These are phyloP conservation scores for Ceratosolen fusciceps DNA, from an alignment of 1,140 invertebrate species.

Conservation along the genomic window DNA sequence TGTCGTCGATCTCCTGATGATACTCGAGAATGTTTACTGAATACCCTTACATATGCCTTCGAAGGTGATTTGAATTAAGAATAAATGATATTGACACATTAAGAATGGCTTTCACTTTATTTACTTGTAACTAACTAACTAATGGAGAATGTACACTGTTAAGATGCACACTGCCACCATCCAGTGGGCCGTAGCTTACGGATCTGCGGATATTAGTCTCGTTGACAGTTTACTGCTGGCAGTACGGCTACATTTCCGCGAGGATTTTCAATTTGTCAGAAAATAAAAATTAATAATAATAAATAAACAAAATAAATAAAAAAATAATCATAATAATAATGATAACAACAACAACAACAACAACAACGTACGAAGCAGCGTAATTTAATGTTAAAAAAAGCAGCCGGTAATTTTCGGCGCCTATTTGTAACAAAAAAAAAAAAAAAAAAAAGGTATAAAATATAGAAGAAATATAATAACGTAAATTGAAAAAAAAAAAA, in stretches of 20 bases:
- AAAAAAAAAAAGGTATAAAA: slow-evolving; percentile 22
- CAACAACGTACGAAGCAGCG: too few species aligned
- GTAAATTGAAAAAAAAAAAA: not conserved
- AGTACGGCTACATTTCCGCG: not conserved
- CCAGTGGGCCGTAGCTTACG: not conserved
- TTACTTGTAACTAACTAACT: slow-evolving; percentile 8
- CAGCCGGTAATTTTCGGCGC: not conserved
- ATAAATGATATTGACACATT: slow-evolving; percentile 63
- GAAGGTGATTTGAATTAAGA: slow-evolving; percentile 60
- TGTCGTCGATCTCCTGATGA: slow-evolving; percentile 58
- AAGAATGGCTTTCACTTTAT: slow-evolving; percentile 35
- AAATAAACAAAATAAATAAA: too few species aligned
- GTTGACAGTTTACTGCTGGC: slow-evolving; percentile 11
- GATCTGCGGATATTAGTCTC: not conserved
- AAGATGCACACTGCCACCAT: not conserved
- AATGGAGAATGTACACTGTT: not conserved
- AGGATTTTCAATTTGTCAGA: not conserved
- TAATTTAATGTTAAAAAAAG: slow-evolving; percentile 10
- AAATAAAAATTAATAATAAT: too few species aligned
- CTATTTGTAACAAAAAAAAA: slow-evolving; percentile 21
- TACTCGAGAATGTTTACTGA: slow-evolving; percentile 56
- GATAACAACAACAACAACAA: too few species aligned
- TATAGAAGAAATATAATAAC: slow-evolving; percentile 8
- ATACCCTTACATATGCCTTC: slow-evolving; percentile 58
- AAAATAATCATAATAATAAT: too few species aligned